These are phyloP conservation scores for Thalassophryne amazonica DNA, from an alignment of 2,797 vertebrate genomes.

Conservation along the genomic window DNA sequence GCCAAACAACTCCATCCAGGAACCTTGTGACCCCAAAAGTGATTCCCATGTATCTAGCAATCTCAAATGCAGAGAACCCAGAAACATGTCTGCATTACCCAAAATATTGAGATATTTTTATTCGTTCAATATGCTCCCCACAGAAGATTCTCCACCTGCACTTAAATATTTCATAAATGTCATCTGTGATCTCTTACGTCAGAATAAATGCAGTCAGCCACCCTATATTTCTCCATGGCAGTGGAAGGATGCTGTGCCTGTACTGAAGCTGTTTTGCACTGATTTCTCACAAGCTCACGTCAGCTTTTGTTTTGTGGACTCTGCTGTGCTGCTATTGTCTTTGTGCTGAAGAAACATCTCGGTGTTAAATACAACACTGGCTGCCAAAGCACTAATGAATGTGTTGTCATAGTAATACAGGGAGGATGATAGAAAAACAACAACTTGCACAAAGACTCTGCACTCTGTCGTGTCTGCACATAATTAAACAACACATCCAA, in stretches of 20 bases:
- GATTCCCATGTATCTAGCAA: too few species aligned
- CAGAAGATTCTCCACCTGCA: not conserved
- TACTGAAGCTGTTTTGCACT: constrained; percentile 36
- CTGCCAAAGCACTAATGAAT: constrained; percentile 70
- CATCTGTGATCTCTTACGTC: constrained; percentile 2
- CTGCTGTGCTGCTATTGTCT: constrained; percentile 69
- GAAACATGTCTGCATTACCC: too few species aligned
- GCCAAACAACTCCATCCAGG: too few species aligned
- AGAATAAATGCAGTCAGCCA: constrained; percentile 31
- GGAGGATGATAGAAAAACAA: constrained; percentile 70
- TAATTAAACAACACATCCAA: constrained; percentile 49
- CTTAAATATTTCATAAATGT: not conserved
- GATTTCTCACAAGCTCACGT: constrained; percentile 48
- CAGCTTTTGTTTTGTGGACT: constrained; percentile 46
- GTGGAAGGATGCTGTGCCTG: constrained; percentile 52
- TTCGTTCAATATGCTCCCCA: not conserved
- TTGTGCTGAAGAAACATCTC: constrained; percentile 64
- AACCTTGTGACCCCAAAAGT: too few species aligned
- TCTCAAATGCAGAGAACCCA: too few species aligned
- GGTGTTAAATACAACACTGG: constrained; percentile 53
- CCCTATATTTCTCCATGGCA: constrained; percentile 4
- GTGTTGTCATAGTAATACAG: constrained; percentile 83
- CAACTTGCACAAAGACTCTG: constrained; percentile 60
- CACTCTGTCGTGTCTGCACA: constrained; percentile 43
- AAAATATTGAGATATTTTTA: too few species aligned